A percentile compares a stretch with the other conserved stretches of the same genome.
Evolutionary conservation across 2,113 vertebrate species (phyloP).

Genomic region (Miniopterus natalensis): DNA sequence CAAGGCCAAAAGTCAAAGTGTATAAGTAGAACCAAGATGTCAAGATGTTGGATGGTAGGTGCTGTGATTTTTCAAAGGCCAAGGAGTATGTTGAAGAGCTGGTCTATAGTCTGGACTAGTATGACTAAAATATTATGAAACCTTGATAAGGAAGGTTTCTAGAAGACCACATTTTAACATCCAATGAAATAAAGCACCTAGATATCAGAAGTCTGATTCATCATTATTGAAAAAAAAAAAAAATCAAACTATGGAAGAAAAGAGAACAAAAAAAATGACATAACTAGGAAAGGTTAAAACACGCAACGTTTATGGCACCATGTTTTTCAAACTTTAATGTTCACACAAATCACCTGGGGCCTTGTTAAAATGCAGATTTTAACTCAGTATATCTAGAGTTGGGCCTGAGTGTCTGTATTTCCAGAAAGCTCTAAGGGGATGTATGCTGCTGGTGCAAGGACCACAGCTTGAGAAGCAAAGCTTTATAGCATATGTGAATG

Average conservation of each 20-base stretch:
- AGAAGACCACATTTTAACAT: neutral
- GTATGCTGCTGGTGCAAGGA: neutral
- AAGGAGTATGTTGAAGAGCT: neutral
- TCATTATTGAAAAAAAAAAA: neutral
- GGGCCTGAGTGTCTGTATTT: neutral
- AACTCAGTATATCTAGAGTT: neutral
- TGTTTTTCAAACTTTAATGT: neutral
- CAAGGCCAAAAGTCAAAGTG: neutral
- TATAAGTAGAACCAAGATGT: neutral
- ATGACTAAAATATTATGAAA: neutral
- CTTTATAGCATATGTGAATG: neutral
- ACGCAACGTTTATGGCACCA: neutral
- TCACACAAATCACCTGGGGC: neutral
- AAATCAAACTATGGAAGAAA: neutral
- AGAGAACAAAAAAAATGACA: slow-evolving; percentile 10
- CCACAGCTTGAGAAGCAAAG: neutral
- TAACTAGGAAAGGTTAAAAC: neutral
- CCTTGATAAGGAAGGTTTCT: neutral
- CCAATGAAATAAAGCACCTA: slow-evolving; percentile 3
- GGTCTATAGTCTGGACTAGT: neutral
- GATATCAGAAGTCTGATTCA: neutral
- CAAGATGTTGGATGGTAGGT: neutral
- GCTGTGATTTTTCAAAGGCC: slow-evolving; percentile 34
- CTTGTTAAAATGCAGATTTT: neutral
- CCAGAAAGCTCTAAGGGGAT: neutral